Percentiles rank a stretch among this genome's conserved stretches.
phyloP scores from a whole-genome alignment of 2,888 invertebrate species.

The Drepanosiphum platanoidis region DNA sequence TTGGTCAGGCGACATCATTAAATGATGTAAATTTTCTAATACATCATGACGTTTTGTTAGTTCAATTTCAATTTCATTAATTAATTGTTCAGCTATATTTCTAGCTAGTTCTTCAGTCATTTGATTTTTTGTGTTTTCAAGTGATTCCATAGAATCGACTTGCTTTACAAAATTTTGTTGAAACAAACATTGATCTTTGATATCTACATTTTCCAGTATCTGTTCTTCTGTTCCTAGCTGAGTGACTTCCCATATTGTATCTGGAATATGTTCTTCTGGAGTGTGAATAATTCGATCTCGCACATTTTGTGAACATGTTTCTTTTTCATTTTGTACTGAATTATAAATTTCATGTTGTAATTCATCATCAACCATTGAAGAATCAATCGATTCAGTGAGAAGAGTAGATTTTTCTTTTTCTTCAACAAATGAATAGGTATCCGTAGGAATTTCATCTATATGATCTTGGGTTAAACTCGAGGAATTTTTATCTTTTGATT shows the following conservation, averaged over 20 bases:
- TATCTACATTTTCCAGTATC: slow-evolving; percentile 66
- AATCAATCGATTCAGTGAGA: slow-evolving; percentile 48
- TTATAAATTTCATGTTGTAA: slow-evolving; percentile 14
- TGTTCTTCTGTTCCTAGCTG: slow-evolving; percentile 67
- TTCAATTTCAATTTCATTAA: slow-evolving; percentile 71
- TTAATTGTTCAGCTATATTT: slow-evolving; percentile 69
- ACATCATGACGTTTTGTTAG: slow-evolving; percentile 68
- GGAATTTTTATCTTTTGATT: slow-evolving; percentile 58
- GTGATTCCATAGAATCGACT: slow-evolving; percentile 56
- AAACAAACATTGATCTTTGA: slow-evolving; percentile 65
- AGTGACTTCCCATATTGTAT: slow-evolving; percentile 70
- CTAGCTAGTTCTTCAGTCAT: slow-evolving; percentile 70
- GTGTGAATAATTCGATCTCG: slow-evolving; percentile 66
- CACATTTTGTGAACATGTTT: neutral
- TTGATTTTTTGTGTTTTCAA: slow-evolving; percentile 64
- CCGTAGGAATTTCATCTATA: slow-evolving; percentile 54
- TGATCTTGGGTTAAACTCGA: slow-evolving; percentile 48
- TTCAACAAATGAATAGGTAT: slow-evolving; percentile 31
- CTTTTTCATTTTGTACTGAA: neutral
- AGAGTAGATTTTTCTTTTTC: slow-evolving; percentile 49
- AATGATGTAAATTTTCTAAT: slow-evolving; percentile 61
- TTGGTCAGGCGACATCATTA: slow-evolving; percentile 66
- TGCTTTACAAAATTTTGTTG: slow-evolving; percentile 62
- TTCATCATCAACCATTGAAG: slow-evolving; percentile 51
- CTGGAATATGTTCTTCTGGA: slow-evolving; percentile 69